These are phyloP conservation scores for Oncopodura yosiiana DNA, from an alignment of 1,140 invertebrate genomes.

Conservation along the genomic window DNA sequence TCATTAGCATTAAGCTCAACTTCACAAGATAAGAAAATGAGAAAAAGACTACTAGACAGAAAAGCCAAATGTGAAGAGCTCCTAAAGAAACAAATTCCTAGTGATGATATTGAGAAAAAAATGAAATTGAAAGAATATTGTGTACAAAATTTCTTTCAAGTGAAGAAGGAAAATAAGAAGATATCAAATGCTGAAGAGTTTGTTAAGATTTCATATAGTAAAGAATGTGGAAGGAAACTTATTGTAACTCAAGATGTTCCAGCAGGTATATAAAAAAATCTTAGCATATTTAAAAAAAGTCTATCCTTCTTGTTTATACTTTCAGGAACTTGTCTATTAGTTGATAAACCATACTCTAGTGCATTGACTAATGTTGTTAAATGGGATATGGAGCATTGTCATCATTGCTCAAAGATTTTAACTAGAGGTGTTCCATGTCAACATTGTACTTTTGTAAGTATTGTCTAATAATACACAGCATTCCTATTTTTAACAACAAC, in stretches of 20 bases:
- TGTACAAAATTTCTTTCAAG: too few relatives aligned
- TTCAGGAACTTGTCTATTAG: background rate
- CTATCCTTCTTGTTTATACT: background rate
- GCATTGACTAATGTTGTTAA: background rate
- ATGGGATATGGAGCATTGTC: conserved; percentile 6
- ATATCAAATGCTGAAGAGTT: too few relatives aligned
- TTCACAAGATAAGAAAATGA: background rate
- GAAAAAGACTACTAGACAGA: background rate
- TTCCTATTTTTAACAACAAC: too few relatives aligned
- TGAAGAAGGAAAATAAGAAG: too few relatives aligned
- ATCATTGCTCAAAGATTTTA: background rate
- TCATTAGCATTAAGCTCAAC: background rate
- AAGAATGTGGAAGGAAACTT: too few relatives aligned
- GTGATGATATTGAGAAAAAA: too few relatives aligned
- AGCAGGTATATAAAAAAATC: background rate
- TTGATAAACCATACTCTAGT: conserved; percentile 8
- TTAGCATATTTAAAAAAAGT: background rate
- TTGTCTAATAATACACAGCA: background rate
- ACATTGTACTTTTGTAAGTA: conserved; percentile 9
- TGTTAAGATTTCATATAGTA: too few relatives aligned
- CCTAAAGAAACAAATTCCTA: background rate
- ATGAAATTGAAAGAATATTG: too few relatives aligned
- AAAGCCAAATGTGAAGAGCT: conserved; percentile 1
- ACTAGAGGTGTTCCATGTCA: conserved; percentile 1
- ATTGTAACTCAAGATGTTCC: too few relatives aligned